phyloP scores from a whole-genome alignment of 37 sponge, comb jelly and placozoan species.

The Haliclona indistincta region DNA sequence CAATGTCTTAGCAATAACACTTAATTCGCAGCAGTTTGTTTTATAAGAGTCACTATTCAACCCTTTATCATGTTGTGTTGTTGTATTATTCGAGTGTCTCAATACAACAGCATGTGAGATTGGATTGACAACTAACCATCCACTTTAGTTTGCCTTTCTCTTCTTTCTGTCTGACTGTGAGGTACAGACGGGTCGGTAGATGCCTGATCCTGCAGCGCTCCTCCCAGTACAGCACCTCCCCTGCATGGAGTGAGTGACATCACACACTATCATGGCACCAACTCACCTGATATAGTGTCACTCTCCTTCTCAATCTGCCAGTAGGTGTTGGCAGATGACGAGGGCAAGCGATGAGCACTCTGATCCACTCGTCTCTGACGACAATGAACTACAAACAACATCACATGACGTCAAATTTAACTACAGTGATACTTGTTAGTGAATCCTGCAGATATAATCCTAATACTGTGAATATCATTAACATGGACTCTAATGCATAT shows the following conservation, averaged over 20 bases:
- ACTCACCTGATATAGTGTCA: conserved; percentile 53
- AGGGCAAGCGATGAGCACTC: conserved; percentile 56
- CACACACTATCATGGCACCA: neutral
- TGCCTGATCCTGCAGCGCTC: conserved; percentile 78
- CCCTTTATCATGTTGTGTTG: too few species aligned
- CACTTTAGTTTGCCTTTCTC: conserved; percentile 1
- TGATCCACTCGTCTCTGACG: conserved; percentile 51
- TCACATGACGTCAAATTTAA: too few species aligned
- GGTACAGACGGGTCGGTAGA: conserved; percentile 72
- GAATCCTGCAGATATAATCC: too few species aligned
- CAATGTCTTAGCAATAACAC: conserved; percentile 1
- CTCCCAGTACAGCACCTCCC: conserved; percentile 63
- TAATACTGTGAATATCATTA: too few species aligned
- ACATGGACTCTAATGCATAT: too few species aligned
- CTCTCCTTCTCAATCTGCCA: conserved; percentile 81
- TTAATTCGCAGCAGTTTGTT: too few species aligned
- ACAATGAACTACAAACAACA: conserved; percentile 47
- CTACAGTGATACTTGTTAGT: too few species aligned
- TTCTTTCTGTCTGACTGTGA: conserved; percentile 33
- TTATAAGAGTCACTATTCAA: too few species aligned
- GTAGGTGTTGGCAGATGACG: conserved; percentile 83
- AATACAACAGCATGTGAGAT: neutral
- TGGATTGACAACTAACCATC: conserved; percentile 4
- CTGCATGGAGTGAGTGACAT: conserved; percentile 12
- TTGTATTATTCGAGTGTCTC: neutral